A percentile compares a stretch with the other conserved stretches of the same genome.
phyloP scores from a whole-genome alignment of 2,888 invertebrate species.

The Cactoblastis cactorum region DNA sequence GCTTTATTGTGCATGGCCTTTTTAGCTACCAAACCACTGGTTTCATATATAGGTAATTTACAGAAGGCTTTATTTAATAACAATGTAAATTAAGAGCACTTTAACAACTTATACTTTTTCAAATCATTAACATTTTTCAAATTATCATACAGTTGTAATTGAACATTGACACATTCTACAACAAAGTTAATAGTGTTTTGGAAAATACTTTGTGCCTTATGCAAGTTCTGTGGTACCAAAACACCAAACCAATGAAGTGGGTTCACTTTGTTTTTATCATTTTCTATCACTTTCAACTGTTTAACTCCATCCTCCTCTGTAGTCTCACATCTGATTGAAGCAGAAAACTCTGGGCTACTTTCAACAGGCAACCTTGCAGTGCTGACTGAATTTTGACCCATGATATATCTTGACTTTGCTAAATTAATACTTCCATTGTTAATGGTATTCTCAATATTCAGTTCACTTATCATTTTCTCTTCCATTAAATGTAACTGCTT shows the following conservation, averaged over 20 bases:
- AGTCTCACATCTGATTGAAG: constrained; percentile 52
- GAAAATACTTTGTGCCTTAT: constrained; percentile 86
- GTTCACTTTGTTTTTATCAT: constrained; percentile 65
- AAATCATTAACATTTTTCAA: constrained; percentile 46
- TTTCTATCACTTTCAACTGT: constrained; percentile 57
- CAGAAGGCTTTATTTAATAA: too few species aligned
- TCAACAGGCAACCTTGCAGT: constrained; percentile 85
- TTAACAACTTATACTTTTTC: constrained; percentile 47
- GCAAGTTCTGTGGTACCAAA: constrained; percentile 88
- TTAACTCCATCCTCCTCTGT: constrained; percentile 62
- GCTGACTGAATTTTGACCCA: constrained; percentile 87
- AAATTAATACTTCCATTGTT: constrained; percentile 85
- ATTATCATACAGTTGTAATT: constrained; percentile 76
- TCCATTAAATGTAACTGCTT: constrained; percentile 86
- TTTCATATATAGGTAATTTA: too few species aligned
- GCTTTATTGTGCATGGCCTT: too few species aligned
- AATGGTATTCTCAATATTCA: constrained; percentile 84
- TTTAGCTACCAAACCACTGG: too few species aligned
- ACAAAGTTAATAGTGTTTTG: constrained; percentile 83
- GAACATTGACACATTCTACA: constrained; percentile 84
- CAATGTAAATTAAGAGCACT: too few species aligned
- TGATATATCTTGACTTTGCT: constrained; percentile 87
- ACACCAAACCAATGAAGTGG: constrained; percentile 94
- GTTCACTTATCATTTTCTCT: constrained; percentile 82
- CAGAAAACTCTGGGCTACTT: constrained; percentile 69